A percentile compares a stretch with the other conserved stretches of the same genome.
phyloP scores from a whole-genome alignment of 2,888 invertebrate species.

The Ectobius pallidus region DNA sequence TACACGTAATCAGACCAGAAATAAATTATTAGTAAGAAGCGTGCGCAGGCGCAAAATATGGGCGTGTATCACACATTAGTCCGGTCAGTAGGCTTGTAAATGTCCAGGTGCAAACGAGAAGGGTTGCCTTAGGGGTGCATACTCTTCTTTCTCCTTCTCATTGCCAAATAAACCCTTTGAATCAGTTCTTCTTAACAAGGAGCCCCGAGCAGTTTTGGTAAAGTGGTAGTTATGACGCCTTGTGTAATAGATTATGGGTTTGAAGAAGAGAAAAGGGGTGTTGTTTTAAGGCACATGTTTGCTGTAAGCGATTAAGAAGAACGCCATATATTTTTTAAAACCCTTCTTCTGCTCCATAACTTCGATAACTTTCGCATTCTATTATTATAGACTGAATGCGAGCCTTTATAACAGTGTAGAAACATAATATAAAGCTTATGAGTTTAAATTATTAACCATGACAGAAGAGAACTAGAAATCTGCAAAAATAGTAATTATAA shows the following conservation, averaged over 20 bases:
- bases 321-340: not conserved
- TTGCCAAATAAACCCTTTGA: not conserved
- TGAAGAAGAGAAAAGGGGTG: not conserved
- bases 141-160: not conserved
- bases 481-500: no score
- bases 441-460: no score
- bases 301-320: not conserved
- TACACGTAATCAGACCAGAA: not conserved
- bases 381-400: no score
- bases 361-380: no score
- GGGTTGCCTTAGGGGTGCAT: not conserved
- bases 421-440: no score
- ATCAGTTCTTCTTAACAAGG: not conserved
- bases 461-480: no score
- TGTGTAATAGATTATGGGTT: not conserved
- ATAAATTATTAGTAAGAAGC: not conserved
- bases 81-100: not conserved
- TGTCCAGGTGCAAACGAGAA: not conserved
- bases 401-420: no score
- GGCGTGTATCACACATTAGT: not conserved
- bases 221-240: not conserved
- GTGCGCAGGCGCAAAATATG: slow-evolving; percentile 11
- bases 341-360: no score
- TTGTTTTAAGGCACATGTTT: not conserved
- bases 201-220: no score